Evolutionary conservation across 2,113 vertebrate genomes (phyloP).

Genomic region (Pseudorectes ferrugineus): DNA sequence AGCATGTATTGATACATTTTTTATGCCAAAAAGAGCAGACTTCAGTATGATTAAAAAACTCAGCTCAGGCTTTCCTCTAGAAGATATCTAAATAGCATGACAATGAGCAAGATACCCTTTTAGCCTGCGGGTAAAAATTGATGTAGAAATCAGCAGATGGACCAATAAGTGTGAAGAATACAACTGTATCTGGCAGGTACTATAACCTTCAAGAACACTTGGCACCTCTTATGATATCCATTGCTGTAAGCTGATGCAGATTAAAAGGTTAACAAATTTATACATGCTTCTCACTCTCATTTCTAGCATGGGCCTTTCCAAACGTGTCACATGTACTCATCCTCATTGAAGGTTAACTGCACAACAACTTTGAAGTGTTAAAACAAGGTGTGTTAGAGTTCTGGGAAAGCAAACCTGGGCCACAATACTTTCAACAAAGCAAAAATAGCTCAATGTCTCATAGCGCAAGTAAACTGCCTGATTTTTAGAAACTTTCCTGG

Average conservation of each 20-base stretch:
- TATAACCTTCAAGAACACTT: slow-evolving; percentile 11
- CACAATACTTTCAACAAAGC: neutral
- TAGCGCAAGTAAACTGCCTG: neutral
- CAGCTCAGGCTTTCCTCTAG: neutral
- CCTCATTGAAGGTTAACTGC: neutral
- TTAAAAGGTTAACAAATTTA: slow-evolving; percentile 41
- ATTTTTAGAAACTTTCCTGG: neutral
- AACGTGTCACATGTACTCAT: neutral
- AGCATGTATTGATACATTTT: neutral
- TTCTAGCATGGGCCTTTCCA: neutral
- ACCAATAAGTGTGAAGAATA: slow-evolving; percentile 9
- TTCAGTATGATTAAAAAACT: neutral
- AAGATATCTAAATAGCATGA: neutral
- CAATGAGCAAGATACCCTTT: neutral
- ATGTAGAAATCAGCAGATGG: slow-evolving; percentile 13
- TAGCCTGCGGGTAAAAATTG: neutral
- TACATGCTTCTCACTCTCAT: neutral
- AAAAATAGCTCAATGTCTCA: neutral
- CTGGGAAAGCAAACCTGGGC: neutral
- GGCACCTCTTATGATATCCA: neutral
- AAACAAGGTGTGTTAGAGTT: neutral
- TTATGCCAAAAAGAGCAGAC: neutral
- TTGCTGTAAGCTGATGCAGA: neutral
- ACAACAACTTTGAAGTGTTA: neutral
- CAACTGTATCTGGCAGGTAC: slow-evolving; percentile 6